Base-by-base conservation (phyloP, 2,888 invertebrate genomes). In the Andrena trimmerana region DNA sequence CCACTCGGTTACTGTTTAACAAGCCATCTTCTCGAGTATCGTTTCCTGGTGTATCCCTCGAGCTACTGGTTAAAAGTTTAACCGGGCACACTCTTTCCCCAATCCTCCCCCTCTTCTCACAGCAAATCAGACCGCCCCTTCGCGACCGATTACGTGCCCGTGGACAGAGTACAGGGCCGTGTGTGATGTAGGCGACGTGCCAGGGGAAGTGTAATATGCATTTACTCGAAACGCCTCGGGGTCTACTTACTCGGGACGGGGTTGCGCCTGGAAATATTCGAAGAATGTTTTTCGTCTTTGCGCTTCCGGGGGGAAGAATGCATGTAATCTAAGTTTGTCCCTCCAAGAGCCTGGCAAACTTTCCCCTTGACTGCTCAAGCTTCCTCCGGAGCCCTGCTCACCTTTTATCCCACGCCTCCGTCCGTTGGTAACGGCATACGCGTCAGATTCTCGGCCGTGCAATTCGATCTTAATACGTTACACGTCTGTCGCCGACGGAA, bases 41-140 rank as follows among this genome's bases (percentile, higher is more conserved):
- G 60, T 83, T 74, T 42, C 68, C 57, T 69, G 24, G 57, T 48
- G 65, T 57, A 81, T 62, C 57, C 81, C 63, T 36, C 50, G 66
- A 84, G 87, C 81, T 75, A 79, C 86, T 74, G 65, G 85, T 88
- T 89, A 86, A 87, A 89, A 89, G 84, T 90, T 90, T 85, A 80
- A 73, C 80, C 7, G 69, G 68, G 72, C 82, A 78, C 77, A 85
- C 83, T 82, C 80, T 81, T 86, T 65, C 24, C 24, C 57, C 57
- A 27, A 42, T 73, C 52, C 59, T 27, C 27, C 27, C n/a, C 29
- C n/a, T 27, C 20, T 27, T 24, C 73, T 59, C 50, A 8, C 10
- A 33, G 29, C 71, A 72, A 70, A 71, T 76, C 76, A 63, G 67
- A 74, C 31, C 60, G 1, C 27, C 63, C 50, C 42, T 20, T 69